These are phyloP conservation scores for Phyllostomus discolor DNA, from an alignment of 2,113 vertebrate genomes.

Conservation along the genomic window DNA sequence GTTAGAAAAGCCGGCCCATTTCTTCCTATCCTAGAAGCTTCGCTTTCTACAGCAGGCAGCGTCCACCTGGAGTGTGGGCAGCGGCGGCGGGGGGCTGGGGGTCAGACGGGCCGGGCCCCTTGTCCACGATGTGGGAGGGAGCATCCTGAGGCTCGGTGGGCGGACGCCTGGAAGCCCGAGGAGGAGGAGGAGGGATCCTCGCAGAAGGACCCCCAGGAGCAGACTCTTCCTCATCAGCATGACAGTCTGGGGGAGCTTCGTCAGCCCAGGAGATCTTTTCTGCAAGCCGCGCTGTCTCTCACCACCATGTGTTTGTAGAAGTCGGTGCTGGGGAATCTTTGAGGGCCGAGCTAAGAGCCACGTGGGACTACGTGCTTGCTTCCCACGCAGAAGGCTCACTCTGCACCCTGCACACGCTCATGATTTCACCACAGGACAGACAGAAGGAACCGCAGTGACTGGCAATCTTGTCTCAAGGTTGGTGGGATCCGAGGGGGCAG, in stretches of 20 bases:
- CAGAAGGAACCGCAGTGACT: not conserved
- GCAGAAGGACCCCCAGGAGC: not conserved
- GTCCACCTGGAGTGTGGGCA: not conserved
- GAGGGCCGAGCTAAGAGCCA: not conserved
- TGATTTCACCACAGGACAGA: not conserved
- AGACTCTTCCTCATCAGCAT: accelerated
- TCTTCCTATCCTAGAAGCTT: not conserved
- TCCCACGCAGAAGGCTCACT: not conserved
- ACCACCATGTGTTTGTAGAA: not conserved
- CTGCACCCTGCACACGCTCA: not conserved
- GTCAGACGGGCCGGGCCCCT: too few relatives aligned
- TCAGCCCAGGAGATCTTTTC: not conserved
- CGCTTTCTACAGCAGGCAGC: not conserved
- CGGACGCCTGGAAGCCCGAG: accelerated
- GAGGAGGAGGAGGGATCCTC: accelerated
- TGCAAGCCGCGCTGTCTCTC: not conserved
- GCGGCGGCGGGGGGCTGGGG: accelerated
- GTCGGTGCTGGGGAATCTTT: not conserved
- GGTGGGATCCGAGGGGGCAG: not conserved
- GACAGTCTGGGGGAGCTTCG: not conserved
- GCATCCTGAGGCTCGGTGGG: not conserved
- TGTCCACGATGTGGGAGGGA: accelerated
- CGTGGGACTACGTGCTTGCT: accelerated
- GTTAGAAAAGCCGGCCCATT: not conserved
- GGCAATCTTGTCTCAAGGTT: not conserved